These are phyloP conservation scores for Monopterus albus DNA, from an alignment of 2,113 vertebrate genomes.

Conservation along the genomic window DNA sequence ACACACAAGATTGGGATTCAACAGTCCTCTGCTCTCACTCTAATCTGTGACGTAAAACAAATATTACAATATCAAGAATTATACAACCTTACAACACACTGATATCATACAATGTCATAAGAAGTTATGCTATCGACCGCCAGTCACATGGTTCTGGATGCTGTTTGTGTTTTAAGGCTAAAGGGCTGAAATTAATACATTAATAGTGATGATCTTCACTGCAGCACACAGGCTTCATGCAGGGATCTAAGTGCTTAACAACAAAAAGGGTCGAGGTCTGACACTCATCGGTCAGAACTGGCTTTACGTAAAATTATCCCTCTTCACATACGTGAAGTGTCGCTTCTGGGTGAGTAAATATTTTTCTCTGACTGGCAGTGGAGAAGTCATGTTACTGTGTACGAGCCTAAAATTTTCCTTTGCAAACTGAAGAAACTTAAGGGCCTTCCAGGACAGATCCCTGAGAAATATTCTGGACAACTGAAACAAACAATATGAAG, in stretches of 20 bases:
- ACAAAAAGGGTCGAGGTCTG: constrained; percentile 7
- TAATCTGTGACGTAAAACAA: background rate
- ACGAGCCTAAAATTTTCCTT: background rate
- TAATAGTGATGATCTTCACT: constrained; percentile 8
- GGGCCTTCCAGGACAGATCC: too few relatives aligned
- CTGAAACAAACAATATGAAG: too few relatives aligned
- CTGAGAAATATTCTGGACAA: background rate
- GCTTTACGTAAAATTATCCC: background rate
- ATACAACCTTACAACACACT: constrained; percentile 6
- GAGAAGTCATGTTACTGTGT: background rate
- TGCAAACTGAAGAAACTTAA: too few relatives aligned
- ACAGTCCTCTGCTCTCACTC: background rate
- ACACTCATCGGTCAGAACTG: background rate
- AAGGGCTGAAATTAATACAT: constrained; percentile 20
- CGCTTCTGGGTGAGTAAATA: background rate
- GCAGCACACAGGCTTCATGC: constrained; percentile 2
- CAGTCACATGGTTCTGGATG: constrained; percentile 7
- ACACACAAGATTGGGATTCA: background rate
- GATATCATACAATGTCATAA: constrained; percentile 10
- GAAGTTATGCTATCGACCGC: background rate
- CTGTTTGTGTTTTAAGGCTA: background rate
- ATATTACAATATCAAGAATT: constrained; percentile 21
- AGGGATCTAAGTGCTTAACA: constrained; percentile 10
- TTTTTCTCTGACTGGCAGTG: background rate
- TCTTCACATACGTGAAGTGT: constrained; percentile 7